Conservation (phyloP, 2,797 vertebrate genomes). For the Eremophila alpestris region DNA sequence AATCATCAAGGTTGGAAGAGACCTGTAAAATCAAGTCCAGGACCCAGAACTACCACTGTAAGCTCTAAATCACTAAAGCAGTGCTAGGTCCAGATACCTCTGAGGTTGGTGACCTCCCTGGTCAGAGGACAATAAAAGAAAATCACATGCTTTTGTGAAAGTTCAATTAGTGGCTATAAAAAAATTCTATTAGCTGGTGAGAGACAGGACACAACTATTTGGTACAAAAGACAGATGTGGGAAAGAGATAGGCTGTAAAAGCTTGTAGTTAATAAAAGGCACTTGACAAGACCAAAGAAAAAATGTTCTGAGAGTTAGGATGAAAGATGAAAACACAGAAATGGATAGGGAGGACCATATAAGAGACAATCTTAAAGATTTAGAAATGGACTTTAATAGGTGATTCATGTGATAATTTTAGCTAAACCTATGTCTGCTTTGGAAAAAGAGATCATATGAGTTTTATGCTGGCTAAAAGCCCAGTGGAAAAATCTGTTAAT, state of each 20-base stretch:
- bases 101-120: neutral
- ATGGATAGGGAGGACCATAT: neutral
- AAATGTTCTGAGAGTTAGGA: neutral
- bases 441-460: neutral
- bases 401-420: neutral
- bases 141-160: neutral
- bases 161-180: neutral
- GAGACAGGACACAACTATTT: neutral
- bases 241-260: neutral
- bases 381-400: neutral
- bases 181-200: neutral
- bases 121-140: neutral
- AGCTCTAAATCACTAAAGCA: neutral
- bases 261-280: neutral
- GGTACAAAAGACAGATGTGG: neutral
- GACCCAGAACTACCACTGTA: neutral
- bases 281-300: slow-evolving; percentile 2
- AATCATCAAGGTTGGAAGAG: neutral
- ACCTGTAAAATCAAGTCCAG: neutral
- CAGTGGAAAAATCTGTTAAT: neutral
- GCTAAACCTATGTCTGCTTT: neutral
- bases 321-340: neutral
- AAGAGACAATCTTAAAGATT: neutral
- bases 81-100: neutral
- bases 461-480: neutral